Conservation (phyloP, 1,140 invertebrate species). For the Uloborus diversus region DNA sequence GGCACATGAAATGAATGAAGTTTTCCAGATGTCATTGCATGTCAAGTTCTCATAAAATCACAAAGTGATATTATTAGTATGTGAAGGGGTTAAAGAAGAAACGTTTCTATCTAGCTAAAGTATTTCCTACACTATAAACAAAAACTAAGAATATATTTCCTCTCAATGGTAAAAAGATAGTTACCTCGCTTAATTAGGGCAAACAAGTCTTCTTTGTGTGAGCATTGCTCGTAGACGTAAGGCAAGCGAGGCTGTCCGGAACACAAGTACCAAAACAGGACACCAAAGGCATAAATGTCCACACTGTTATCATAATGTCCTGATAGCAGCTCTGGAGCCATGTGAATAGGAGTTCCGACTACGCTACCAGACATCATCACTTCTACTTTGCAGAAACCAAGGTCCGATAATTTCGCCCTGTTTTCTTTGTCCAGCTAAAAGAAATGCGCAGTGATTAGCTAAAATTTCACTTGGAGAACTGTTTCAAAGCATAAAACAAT, state of each 20-base stretch:
- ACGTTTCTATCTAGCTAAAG: too few species aligned
- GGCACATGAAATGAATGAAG: too few species aligned
- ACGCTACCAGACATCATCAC: constrained; percentile 88
- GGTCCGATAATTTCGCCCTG: constrained; percentile 84
- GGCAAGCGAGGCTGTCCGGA: constrained; percentile 83
- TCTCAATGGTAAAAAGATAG: too few species aligned
- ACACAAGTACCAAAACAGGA: constrained; percentile 91
- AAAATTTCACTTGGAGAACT: too few species aligned
- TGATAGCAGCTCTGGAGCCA: constrained; percentile 88
- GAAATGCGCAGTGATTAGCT: too few species aligned
- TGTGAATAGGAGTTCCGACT: constrained; percentile 89
- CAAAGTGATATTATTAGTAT: too few species aligned
- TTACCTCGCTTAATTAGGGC: constrained; percentile 45
- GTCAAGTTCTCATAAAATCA: too few species aligned
- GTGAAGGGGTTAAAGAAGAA: too few species aligned
- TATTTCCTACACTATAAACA: too few species aligned
- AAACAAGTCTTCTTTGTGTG: constrained; percentile 76
- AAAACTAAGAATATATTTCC: too few species aligned
- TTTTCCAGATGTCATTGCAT: too few species aligned
- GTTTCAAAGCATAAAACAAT: too few species aligned
- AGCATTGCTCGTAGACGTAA: constrained; percentile 83
- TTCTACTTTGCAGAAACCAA: constrained; percentile 91
- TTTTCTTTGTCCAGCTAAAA: constrained; percentile 73
- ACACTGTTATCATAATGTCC: constrained; percentile 85
- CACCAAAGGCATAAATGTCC: constrained; percentile 92